Percentiles rank a stretch among this genome's conserved stretches.
These are phyloP conservation scores for Fundulus diaphanus DNA, from an alignment of 2,797 vertebrate genomes.

Conservation along the genomic window DNA sequence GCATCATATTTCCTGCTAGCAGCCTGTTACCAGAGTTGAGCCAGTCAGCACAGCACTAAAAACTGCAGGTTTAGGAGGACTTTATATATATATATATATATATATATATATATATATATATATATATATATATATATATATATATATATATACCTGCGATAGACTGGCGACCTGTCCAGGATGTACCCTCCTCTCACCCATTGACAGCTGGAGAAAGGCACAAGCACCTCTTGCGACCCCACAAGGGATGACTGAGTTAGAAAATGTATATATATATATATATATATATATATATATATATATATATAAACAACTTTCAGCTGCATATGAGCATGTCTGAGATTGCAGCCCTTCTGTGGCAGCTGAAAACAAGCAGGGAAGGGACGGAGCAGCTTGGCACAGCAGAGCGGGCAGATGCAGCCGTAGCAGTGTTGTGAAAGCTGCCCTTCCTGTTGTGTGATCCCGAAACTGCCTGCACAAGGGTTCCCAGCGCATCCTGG, in stretches of 20 bases:
- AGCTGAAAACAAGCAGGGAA: slow-evolving; percentile 24
- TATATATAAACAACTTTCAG: background rate
- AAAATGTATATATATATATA: no score
- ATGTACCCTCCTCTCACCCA: no score
- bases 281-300: no score
- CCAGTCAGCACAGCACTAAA: background rate
- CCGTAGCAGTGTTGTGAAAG: slow-evolving; percentile 75
- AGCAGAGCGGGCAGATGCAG: slow-evolving; percentile 42
- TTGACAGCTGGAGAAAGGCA: no score
- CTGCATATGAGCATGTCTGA: background rate
- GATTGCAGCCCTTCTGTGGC: slow-evolving; percentile 36
- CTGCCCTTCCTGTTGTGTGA: slow-evolving; percentile 76
- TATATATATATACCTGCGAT: no score
- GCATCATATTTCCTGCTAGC: background rate
- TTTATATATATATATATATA: background rate
- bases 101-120: background rate
- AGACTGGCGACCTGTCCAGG: no score
- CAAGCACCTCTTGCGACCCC: no score
- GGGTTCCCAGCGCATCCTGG: slow-evolving; percentile 66
- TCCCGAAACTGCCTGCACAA: slow-evolving; percentile 53
- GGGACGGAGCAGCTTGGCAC: slow-evolving; percentile 25
- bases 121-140: background rate
- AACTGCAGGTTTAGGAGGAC: background rate
- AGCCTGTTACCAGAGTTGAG: no score
- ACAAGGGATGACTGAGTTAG: no score